Evolutionary conservation across 2,888 invertebrate species (phyloP).

Genomic region (Fabriciana adippe): DNA sequence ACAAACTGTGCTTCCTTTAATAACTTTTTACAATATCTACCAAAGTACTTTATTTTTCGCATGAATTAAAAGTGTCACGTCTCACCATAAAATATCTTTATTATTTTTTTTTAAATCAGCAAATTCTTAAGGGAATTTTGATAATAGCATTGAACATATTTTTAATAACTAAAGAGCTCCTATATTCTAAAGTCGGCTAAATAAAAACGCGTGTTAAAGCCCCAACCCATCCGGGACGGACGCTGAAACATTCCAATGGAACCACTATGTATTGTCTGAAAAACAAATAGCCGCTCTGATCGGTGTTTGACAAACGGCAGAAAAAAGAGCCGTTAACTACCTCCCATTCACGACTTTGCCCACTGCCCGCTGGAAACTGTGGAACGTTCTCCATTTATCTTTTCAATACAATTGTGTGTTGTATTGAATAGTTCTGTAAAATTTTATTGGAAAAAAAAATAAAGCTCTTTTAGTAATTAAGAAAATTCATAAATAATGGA

Average conservation of each 20-base stretch:
- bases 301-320: constrained; percentile 26
- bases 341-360: constrained; percentile 19
- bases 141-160: too few relatives aligned
- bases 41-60: too few relatives aligned
- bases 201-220: background rate
- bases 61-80: too few relatives aligned
- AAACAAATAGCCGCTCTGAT: constrained; percentile 28
- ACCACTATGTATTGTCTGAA: constrained; percentile 13
- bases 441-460: too few relatives aligned
- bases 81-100: too few relatives aligned
- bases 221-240: background rate
- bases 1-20: too few relatives aligned
- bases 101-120: too few relatives aligned
- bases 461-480: constrained; percentile 1
- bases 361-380: constrained; percentile 2
- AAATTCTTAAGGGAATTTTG: too few relatives aligned
- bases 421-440: constrained; percentile 5
- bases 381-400: background rate
- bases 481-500: too few relatives aligned
- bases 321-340: constrained; percentile 28
- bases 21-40: too few relatives aligned
- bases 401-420: constrained; percentile 1
- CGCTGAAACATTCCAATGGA: background rate
- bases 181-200: background rate
- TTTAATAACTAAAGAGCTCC: too few relatives aligned